These are phyloP conservation scores for Hirtodrosophila confusa DNA, from an alignment of 2,888 invertebrate genomes.

Conservation along the genomic window DNA sequence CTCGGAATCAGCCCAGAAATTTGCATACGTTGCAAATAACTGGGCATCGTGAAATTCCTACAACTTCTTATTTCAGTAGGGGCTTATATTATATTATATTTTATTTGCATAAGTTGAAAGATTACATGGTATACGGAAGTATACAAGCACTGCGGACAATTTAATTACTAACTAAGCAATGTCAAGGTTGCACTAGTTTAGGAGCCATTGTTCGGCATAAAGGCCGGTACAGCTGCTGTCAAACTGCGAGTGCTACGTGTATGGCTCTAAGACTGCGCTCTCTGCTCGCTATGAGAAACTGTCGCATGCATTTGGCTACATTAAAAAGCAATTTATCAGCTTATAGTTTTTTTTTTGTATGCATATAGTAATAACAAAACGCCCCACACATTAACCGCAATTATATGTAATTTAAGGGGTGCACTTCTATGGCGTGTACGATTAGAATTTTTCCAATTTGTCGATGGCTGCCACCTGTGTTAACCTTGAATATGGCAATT, in stretches of 20 bases:
- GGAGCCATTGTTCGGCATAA: slow-evolving; percentile 17
- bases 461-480: slow-evolving; percentile 7
- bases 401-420: slow-evolving; percentile 1
- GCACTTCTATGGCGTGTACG: slow-evolving; percentile 20
- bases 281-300: not conserved
- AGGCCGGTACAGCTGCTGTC: not conserved
- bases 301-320: slow-evolving; percentile 11
- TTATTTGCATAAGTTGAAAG: too few relatives aligned
- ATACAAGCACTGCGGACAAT: too few relatives aligned
- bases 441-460: not conserved
- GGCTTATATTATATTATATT: too few relatives aligned
- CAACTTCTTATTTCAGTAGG: too few relatives aligned
- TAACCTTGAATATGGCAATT: slow-evolving; percentile 14
- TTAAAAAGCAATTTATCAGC: slow-evolving; percentile 32
- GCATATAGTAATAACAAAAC: slow-evolving; percentile 37
- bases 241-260: slow-evolving; percentile 19
- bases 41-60: too few relatives aligned
- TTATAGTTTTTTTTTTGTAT: not conserved
- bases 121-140: too few relatives aligned
- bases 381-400: slow-evolving; percentile 21
- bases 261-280: slow-evolving; percentile 7
- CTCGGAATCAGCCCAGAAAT: too few relatives aligned
- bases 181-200: slow-evolving; percentile 22
- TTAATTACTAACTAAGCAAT: slow-evolving; percentile 1
- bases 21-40: too few relatives aligned